Evolutionary conservation across 2,113 vertebrate genomes (phyloP), one percentile per base, ranked within the genome.

Genomic region (Rhinoderma darwinii): DNA sequence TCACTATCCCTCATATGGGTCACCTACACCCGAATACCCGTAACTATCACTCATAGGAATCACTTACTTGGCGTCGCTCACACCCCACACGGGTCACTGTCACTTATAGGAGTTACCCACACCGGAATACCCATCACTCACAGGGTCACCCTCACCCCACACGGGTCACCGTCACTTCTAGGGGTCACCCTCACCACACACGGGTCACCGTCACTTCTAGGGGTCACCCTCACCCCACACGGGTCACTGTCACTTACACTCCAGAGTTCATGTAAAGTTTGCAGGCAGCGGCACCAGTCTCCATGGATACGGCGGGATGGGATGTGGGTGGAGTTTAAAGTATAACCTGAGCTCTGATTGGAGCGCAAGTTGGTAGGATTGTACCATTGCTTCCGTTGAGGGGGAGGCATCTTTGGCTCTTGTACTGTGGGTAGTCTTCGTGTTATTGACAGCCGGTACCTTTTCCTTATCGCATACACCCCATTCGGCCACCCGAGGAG

Each of bases 261-360:
- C 43, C 20, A 22, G 27, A 17, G 12, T 43, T 27, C 59, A 20
- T 10, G 17, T 8, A 68, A 56, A 73, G 82, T 84, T 73, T 84
- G 66, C n/a, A 6, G 25, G 82, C 51, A 50, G 43, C 50, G 32
- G 35, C 32, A 12, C 25, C 35, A 35, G 84, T 86, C 56, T 3
- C 47, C 76, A 86, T 72, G 50, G 84, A 44, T 17, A 86, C 84
- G 44, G 32, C 63, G 47, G 77, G 63, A 44, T 0, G 44, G 75
- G 76, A 77, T 20, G 41, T 35, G 39, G 84, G 63, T 6, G 20
- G 50, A 22, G 20, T 11, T 30, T 27, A 6, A 1, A 0, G 11
- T 2, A 1, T n/a, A 15, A 2, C 0, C 50, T 35, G 8, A 50
- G 30, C 47, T 1, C 27, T 37, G 32, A 78, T 44, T 50, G 74